Percentiles rank a stretch among this genome's conserved stretches.
These are phyloP conservation scores for Cynaeus angustus DNA, from an alignment of 2,888 invertebrate species.

Conservation along the genomic window DNA sequence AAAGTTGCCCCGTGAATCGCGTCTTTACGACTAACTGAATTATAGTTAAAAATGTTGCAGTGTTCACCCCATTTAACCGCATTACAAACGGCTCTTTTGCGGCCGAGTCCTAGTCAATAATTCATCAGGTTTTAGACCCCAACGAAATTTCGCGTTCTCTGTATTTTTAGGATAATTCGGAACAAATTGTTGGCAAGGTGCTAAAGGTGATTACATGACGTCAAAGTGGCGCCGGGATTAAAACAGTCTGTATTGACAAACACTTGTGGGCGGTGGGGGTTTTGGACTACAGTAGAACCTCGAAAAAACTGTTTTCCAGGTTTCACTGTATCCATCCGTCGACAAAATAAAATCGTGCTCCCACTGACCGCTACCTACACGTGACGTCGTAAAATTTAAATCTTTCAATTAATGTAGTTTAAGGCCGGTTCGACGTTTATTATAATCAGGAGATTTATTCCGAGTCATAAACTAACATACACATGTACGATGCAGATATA, in stretches of 20 bases:
- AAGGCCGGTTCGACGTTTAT: slow-evolving; percentile 19
- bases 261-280: not conserved
- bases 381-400: slow-evolving; percentile 6
- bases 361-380: slow-evolving; percentile 7
- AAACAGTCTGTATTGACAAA: slow-evolving; percentile 7
- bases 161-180: slow-evolving; percentile 35
- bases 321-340: too few relatives aligned
- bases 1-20: slow-evolving; percentile 22
- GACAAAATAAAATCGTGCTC: slow-evolving; percentile 1
- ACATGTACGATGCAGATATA: slow-evolving; percentile 1
- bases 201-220: slow-evolving; percentile 32
- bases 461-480: slow-evolving; percentile 1
- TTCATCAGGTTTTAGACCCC: slow-evolving; percentile 9
- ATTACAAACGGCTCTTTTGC: slow-evolving; percentile 7
- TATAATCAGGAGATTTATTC: slow-evolving; percentile 33
- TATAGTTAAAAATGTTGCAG: slow-evolving; percentile 7
- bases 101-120: slow-evolving; percentile 10
- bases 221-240: slow-evolving; percentile 11
- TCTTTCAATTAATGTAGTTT: slow-evolving; percentile 26
- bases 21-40: slow-evolving; percentile 27
- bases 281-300: too few relatives aligned
- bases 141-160: slow-evolving; percentile 11
- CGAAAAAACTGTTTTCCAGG: too few relatives aligned
- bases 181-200: slow-evolving; percentile 31
- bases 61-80: not conserved